These are phyloP conservation scores for Homarus gammarus DNA, from an alignment of 2,888 invertebrate genomes.

Conservation along the genomic window DNA sequence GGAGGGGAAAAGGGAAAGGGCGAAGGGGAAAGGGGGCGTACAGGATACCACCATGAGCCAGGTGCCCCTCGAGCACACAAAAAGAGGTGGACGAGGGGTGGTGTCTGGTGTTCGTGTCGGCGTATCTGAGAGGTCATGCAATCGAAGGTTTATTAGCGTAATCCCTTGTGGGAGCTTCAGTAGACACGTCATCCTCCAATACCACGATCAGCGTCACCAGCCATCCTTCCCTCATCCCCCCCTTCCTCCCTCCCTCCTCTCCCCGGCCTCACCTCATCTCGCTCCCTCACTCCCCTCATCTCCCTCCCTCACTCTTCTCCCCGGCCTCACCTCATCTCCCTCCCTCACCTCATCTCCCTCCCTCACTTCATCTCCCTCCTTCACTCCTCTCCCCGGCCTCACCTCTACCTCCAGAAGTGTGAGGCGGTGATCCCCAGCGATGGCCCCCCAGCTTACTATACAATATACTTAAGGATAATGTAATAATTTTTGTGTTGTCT, in stretches of 20 bases:
- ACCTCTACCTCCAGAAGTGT: too few species aligned
- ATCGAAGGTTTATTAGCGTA: neutral
- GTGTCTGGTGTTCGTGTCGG: neutral
- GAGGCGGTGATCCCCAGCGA: too few species aligned
- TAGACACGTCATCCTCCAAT: neutral
- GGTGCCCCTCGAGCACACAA: too few species aligned
- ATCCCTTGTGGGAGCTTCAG: neutral
- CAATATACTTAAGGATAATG: too few species aligned
- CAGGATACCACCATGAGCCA: too few species aligned
- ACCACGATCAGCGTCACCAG: too few species aligned
- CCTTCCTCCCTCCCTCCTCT: neutral
- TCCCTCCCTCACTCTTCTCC: neutral
- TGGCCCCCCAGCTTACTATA: too few species aligned
- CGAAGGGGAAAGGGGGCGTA: too few species aligned
- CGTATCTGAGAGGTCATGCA: neutral
- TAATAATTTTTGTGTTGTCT: too few species aligned
- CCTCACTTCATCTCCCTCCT: neutral
- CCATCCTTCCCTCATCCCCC: too few species aligned
- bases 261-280: neutral
- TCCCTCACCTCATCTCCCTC: neutral
- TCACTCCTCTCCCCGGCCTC: too few species aligned
- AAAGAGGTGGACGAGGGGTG: neutral
- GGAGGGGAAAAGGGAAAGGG: too few species aligned
- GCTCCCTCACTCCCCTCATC: neutral
- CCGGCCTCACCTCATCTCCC: neutral